Evolutionary conservation across 2,113 vertebrate genomes (phyloP).

Genomic region (Brachyistius frenatus): DNA sequence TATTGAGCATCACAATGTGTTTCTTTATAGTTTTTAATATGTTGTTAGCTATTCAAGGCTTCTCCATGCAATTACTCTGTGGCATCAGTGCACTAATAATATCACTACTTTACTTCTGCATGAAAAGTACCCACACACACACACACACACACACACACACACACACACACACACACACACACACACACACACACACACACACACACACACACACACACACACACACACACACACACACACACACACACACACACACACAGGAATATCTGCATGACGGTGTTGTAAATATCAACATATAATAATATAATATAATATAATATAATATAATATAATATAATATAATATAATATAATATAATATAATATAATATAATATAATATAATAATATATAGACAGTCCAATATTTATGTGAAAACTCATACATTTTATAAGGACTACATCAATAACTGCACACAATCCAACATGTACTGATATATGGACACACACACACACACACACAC

Average conservation of each 20-base stretch:
- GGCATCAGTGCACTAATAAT: conserved; percentile 21
- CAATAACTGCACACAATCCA: background rate
- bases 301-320: too few relatives aligned
- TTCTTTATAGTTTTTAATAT: conserved; percentile 72
- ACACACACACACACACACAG: background rate
- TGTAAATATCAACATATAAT: too few relatives aligned
- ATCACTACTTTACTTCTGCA: conserved; percentile 32
- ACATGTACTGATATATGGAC: background rate
- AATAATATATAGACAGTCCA: too few relatives aligned
- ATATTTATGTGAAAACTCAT: too few relatives aligned
- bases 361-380: too few relatives aligned
- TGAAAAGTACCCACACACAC: conserved; percentile 3
- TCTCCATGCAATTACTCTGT: conserved; percentile 43
- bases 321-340: too few relatives aligned
- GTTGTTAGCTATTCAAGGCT: conserved; percentile 49
- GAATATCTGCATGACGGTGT: too few relatives aligned
- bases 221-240: background rate
- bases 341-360: too few relatives aligned
- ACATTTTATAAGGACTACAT: background rate
- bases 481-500: background rate
- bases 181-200: background rate
- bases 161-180: conserved; percentile 4
- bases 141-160: background rate
- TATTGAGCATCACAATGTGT: conserved; percentile 53
- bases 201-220: background rate